Conservation (phyloP, 2,113 vertebrate species). For the Centropristis striata region DNA sequence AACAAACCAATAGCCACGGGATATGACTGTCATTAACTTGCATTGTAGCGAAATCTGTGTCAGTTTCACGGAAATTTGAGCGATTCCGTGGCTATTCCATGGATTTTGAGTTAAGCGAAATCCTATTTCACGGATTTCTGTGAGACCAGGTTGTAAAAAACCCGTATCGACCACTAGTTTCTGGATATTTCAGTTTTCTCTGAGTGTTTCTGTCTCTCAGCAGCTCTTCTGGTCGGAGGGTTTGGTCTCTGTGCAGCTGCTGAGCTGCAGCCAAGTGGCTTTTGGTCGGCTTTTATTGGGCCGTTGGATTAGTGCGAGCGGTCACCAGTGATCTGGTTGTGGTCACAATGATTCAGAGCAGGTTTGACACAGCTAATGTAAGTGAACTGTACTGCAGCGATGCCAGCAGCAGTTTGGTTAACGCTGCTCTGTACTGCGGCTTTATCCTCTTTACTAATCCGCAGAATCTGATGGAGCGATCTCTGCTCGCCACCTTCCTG, state of each 20-base stretch:
- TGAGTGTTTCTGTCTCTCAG: conserved; percentile 7
- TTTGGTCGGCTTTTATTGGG: conserved; percentile 35
- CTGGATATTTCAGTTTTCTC: conserved; percentile 10
- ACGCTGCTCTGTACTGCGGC: neutral
- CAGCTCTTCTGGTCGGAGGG: conserved; percentile 22
- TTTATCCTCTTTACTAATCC: neutral
- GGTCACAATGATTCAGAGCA: conserved; percentile 28
- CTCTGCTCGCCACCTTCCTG: neutral
- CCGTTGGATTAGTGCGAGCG: conserved; percentile 14
- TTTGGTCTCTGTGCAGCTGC: conserved; percentile 33
- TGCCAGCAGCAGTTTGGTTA: neutral
- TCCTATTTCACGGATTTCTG: no score
- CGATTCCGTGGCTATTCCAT: no score
- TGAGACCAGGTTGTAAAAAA: no score
- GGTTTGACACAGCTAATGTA: conserved; percentile 22
- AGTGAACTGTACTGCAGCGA: neutral
- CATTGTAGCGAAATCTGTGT: no score
- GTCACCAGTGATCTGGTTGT: conserved; percentile 41
- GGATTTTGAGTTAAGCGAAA: no score
- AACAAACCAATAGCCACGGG: no score
- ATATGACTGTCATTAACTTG: no score
- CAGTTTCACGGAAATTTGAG: no score
- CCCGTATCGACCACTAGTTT: no score
- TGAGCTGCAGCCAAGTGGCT: conserved; percentile 28
- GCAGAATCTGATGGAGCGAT: neutral